A percentile compares a stretch with the other conserved stretches of the same genome.
Conservation (phyloP, 2,888 invertebrate genomes). For the Meloe dianella region DNA sequence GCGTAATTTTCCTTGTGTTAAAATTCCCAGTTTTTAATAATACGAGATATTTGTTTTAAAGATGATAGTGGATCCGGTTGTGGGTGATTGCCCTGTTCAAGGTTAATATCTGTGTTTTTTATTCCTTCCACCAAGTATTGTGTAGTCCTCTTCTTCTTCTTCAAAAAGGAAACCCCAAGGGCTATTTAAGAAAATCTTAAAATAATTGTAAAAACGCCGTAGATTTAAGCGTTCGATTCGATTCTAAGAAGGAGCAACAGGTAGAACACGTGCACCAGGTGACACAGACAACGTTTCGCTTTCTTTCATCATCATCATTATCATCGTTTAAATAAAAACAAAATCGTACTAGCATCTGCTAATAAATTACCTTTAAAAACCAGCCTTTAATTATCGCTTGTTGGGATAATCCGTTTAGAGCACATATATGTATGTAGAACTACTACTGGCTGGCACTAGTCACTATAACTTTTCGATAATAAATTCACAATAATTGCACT, state of each 20-base stretch:
- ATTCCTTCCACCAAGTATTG: no score
- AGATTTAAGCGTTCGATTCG: no score
- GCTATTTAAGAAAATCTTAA: no score
- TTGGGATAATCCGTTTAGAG: conserved; percentile 21
- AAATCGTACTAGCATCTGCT: no score
- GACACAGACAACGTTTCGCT: no score
- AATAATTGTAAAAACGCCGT: no score
- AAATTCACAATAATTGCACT: no score
- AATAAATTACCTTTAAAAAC: conserved; percentile 3
- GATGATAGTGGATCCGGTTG: conserved; percentile 22
- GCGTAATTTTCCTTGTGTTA: neutral
- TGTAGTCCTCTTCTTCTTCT: no score
- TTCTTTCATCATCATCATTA: no score
- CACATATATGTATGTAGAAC: conserved; percentile 17
- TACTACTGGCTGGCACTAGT: conserved; percentile 18
- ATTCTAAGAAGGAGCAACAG: conserved; percentile 29
- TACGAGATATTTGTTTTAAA: neutral
- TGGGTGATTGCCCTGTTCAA: conserved; percentile 45
- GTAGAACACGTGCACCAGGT: conserved; percentile 26
- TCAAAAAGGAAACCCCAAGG: no score
- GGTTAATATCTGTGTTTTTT: conserved; percentile 36
- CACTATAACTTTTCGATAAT: neutral
- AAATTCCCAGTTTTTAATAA: neutral
- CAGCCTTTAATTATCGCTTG: neutral
- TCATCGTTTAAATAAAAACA: no score